A percentile compares a stretch with the other conserved stretches of the same genome.
These are phyloP conservation scores for Anthophora plumipes DNA, from an alignment of 2,888 invertebrate species.

Conservation along the genomic window DNA sequence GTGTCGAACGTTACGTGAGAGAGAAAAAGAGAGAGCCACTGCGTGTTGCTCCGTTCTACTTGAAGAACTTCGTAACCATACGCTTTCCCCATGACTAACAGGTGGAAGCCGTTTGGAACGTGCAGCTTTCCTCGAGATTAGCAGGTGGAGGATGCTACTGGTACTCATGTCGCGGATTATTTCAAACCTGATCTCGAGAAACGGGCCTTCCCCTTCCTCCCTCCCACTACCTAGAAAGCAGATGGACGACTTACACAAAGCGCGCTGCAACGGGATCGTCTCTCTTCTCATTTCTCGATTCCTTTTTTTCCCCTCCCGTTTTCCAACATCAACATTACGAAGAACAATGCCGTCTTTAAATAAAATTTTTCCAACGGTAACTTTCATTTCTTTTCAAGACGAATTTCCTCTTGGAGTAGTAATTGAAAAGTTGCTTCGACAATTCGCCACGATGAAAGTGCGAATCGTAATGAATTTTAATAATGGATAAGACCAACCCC, in stretches of 20 bases:
- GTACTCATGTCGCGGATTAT: slow-evolving; percentile 57
- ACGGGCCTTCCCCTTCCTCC: slow-evolving; percentile 15
- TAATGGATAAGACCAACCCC: slow-evolving; percentile 1
- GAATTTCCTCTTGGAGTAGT: not conserved
- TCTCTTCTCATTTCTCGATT: too few species aligned
- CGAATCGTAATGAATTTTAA: not conserved
- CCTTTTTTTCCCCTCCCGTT: not conserved
- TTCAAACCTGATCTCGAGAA: slow-evolving; percentile 49
- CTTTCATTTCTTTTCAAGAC: not conserved
- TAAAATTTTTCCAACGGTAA: not conserved
- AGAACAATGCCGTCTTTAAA: slow-evolving; percentile 6
- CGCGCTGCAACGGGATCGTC: slow-evolving; percentile 38
- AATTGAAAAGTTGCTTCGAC: not conserved
- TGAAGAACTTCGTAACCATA: slow-evolving; percentile 65
- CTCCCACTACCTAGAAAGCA: slow-evolving; percentile 55
- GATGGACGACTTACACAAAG: slow-evolving; percentile 54
- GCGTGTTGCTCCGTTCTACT: slow-evolving; percentile 60
- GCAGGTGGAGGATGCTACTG: slow-evolving; percentile 67
- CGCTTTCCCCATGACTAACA: slow-evolving; percentile 72
- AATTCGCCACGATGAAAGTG: not conserved
- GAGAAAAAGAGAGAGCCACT: slow-evolving; percentile 43
- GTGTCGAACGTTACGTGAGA: slow-evolving; percentile 20
- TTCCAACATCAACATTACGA: not conserved
- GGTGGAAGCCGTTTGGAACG: slow-evolving; percentile 69
- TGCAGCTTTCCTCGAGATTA: slow-evolving; percentile 72